Percentiles rank a stretch among this genome's conserved stretches.
phyloP scores from a whole-genome alignment of 2,888 invertebrate species.

The Volucella bombylans region DNA sequence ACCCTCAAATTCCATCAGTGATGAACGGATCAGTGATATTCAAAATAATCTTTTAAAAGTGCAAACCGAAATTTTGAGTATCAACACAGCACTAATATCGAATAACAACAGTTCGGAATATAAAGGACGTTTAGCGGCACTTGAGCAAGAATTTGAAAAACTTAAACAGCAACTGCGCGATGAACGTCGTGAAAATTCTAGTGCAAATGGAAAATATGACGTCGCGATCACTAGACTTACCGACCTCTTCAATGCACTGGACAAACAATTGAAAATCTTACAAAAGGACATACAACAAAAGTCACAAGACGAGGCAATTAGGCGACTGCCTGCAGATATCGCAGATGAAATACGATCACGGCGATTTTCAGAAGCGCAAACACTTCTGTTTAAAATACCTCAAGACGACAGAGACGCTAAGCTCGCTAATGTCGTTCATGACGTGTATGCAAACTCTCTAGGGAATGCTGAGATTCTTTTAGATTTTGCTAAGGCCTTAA shows the following conservation, averaged over 20 bases:
- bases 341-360: background rate
- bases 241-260: background rate
- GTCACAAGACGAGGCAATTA: background rate
- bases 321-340: background rate
- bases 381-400: background rate
- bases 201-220: too few species aligned
- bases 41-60: too few species aligned
- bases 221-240: background rate
- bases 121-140: too few species aligned
- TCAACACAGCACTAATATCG: too few species aligned
- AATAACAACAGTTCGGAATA: too few species aligned
- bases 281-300: background rate
- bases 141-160: too few species aligned
- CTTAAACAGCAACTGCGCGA: too few species aligned
- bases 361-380: slow-evolving; percentile 1
- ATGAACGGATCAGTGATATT: too few species aligned
- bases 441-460: background rate
- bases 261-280: background rate
- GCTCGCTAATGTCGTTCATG: slow-evolving; percentile 8
- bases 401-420: background rate
- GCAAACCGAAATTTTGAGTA: too few species aligned
- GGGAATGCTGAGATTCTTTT: slow-evolving; percentile 5
- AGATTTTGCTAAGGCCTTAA: slow-evolving; percentile 8
- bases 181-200: too few species aligned
- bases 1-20: too few species aligned